Evolutionary conservation across 1,140 invertebrate genomes (phyloP), one percentile per base, ranked within the genome.

Genomic region (Drosophila triauraria): DNA sequence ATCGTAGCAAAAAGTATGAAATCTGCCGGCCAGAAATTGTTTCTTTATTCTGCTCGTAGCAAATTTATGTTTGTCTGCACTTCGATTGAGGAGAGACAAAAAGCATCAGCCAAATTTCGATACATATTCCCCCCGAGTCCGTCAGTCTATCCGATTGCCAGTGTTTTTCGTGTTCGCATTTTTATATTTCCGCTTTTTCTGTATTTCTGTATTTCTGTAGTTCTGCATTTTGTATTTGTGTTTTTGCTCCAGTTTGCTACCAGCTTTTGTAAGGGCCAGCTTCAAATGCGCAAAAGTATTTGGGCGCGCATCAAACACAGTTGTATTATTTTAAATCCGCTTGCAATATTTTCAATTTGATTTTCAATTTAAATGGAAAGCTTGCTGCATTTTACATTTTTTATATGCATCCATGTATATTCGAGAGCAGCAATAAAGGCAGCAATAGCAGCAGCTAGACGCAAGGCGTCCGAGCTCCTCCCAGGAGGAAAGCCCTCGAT

Each of bases 301-400:
- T 82, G 80, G 80, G 70, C 79, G 75, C 75, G 71, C 81, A 82
- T 71, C 59, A 76, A 84, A 84, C 83, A 63, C 68, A 78, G 70
- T 81, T 79, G 67, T 71, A 90, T 85, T 90, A 90, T 85, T 90
- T 90, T 82, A 90, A 87, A 90, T 90, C 85, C 78, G 75, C 75
- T 90, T 90, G 78, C 86, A 84, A 82, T 90, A 90, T 85, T 90
- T 85, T 82, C 76, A 88, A 83, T 88, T 88, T 80, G 78, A 80
- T 88, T 83, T 82, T 78, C 84, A 71, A 88, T 88, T 88, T 88
- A 78, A 88, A 80, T 80, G 72, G 72, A 83, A 80, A 87, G 65
- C 71, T 79, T 68, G 30, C 64, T 79, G 77, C 67, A 48, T 42
- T 58, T 77, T 70, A 62, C 44, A 78, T 70, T 63, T 78, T 78